phyloP scores from a whole-genome alignment of 2,113 vertebrate species.

The Alligator sinensis region DNA sequence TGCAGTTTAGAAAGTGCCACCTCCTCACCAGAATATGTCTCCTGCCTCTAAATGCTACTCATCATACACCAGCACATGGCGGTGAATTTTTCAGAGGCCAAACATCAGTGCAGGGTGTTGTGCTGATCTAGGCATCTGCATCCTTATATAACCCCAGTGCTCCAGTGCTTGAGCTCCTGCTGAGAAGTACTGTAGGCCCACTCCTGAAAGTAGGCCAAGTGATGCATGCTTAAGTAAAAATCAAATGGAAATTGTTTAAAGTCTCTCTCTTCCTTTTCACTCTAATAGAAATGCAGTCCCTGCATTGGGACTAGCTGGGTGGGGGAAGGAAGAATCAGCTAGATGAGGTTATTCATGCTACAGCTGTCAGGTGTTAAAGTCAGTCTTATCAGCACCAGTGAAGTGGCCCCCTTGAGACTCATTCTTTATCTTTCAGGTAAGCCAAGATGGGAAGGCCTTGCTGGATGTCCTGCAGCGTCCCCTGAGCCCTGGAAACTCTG shows the following conservation, averaged over 20 bases:
- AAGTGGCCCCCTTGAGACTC: background rate
- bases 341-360: background rate
- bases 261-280: background rate
- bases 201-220: background rate
- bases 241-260: background rate
- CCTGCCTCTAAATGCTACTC: conserved; percentile 54
- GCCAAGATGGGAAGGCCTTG: conserved; percentile 96
- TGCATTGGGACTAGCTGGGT: background rate
- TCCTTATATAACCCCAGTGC: background rate
- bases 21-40: background rate
- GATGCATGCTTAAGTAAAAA: conserved; percentile 1
- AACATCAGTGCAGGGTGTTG: background rate
- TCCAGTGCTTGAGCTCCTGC: background rate
- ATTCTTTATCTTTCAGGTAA: conserved; percentile 84
- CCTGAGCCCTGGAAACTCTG: conserved; percentile 93
- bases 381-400: background rate
- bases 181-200: conserved; percentile 18
- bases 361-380: background rate
- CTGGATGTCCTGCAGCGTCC: conserved; percentile 96
- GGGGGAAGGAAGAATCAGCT: background rate
- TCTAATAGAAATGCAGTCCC: background rate
- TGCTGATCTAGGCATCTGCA: background rate
- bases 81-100: background rate
- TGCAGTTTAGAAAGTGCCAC: conserved; percentile 62
- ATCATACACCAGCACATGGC: conserved; percentile 21